Evolutionary conservation across 2,113 vertebrate genomes (phyloP).

Genomic region (Raja brachyura): DNA sequence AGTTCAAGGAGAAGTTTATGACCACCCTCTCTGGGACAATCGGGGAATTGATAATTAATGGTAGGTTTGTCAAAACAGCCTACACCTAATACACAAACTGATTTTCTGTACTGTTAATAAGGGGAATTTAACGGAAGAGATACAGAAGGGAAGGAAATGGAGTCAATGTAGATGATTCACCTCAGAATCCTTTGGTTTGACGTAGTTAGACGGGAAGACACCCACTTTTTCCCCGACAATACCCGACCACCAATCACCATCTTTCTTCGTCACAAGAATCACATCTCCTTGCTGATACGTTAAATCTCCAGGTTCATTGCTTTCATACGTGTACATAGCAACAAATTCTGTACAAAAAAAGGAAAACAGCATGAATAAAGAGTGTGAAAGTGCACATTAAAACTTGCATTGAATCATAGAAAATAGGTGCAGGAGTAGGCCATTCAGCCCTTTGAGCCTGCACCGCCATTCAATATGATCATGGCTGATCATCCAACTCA

Average conservation of each 20-base stretch:
- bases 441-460: too few relatives aligned
- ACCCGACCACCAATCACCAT: constrained; percentile 98
- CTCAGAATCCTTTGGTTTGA: constrained; percentile 90
- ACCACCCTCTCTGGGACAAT: too few relatives aligned
- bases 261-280: constrained; percentile 91
- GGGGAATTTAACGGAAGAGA: not conserved
- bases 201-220: constrained; percentile 97
- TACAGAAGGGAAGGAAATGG: not conserved
- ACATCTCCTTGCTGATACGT: constrained; percentile 96
- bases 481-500: too few relatives aligned
- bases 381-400: constrained; percentile 46
- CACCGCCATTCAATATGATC: too few relatives aligned
- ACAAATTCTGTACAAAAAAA: constrained; percentile 73
- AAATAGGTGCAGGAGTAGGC: too few relatives aligned
- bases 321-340: constrained; percentile 98
- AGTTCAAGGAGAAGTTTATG: too few relatives aligned
- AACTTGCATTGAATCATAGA: not conserved
- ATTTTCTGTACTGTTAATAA: too few relatives aligned
- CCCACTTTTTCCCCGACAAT: constrained; percentile 80
- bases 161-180: constrained; percentile 52
- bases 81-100: too few relatives aligned
- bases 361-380: constrained; percentile 44
- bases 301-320: constrained; percentile 93
- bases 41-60: too few relatives aligned
- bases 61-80: too few relatives aligned